Conservation (phyloP, 2,797 vertebrate species). For the Onychomys arenicola region DNA sequence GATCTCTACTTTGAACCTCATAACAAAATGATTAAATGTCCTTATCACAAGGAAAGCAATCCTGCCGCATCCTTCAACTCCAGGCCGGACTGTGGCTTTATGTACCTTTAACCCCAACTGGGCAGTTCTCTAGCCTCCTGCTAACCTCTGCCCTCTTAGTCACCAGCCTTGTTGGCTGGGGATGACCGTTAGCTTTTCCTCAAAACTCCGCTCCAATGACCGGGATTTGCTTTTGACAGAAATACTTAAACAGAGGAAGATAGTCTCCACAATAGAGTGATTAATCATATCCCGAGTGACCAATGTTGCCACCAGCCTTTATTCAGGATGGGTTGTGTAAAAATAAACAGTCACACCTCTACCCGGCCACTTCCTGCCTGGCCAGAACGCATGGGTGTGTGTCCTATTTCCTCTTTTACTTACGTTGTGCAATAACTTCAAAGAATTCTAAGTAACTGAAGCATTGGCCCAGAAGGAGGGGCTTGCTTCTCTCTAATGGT, state of each 20-base stretch:
- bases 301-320: not conserved
- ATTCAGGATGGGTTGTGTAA: not conserved
- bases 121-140: not conserved
- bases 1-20: not conserved
- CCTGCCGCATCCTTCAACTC: not conserved
- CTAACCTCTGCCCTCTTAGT: constrained; percentile 24
- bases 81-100: not conserved
- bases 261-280: not conserved
- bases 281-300: not conserved
- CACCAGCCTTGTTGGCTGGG: not conserved
- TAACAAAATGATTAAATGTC: constrained; percentile 8
- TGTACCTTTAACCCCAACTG: not conserved
- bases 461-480: not conserved
- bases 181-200: constrained; percentile 13
- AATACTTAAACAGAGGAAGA: not conserved
- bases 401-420: constrained; percentile 64
- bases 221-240: constrained; percentile 31
- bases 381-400: not conserved
- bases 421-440: constrained; percentile 10
- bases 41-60: not conserved
- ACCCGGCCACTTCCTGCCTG: not conserved
- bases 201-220: not conserved
- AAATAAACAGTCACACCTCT: constrained; percentile 52
- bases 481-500: constrained; percentile 27
- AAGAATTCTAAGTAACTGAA: constrained; percentile 31